Evolutionary conservation across 1,140 invertebrate species (phyloP), one percentile per base, ranked within the genome.

Genomic region (Pararge aegeria): DNA sequence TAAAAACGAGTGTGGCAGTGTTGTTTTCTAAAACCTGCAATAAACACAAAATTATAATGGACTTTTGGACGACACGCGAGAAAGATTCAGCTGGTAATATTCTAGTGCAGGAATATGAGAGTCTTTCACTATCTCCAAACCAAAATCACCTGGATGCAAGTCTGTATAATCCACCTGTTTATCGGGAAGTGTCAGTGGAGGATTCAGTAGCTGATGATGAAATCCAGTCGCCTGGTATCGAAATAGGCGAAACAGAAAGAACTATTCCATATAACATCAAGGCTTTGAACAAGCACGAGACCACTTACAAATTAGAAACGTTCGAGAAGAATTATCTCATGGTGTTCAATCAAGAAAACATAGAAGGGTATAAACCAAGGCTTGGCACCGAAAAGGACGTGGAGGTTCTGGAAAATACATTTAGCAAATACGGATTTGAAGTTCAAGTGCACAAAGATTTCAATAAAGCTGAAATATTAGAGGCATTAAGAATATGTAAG

Each of bases 281-380:
- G 65, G 79, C 82, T 1, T 68, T 88, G 54, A 49, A 62, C 5
- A 83, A 76, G 56, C 24, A 75, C 15, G 76, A 73, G 2, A 44
- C 21, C 1, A 87, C 85, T 1, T 88, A 88, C 52, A 74, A 81
- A 72, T 60, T 88, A 18, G 82, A 88, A 56, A 83, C 71, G 24
- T 88, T 85, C 64, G 61, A 77, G 18, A 83, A 81, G 54, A 80
- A 87, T 46, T 74, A 60, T 21, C 48, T 88, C 16, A 67, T 86
- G 9, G 83, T 87, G 30, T 85, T 88, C 40, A 87, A 88, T 61
- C 83, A 87, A 42, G 66, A 71, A 30, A 71, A 78, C 10, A 64
- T 88, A 9, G 60, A 68, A 4, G 80, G 79, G 4, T 74, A 73
- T 42, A 55, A 69, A 13, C 70, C 70, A 1, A 75, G 83, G 55